Evolutionary conservation across 1,140 invertebrate genomes (phyloP).

Genomic region (Apis florea): DNA sequence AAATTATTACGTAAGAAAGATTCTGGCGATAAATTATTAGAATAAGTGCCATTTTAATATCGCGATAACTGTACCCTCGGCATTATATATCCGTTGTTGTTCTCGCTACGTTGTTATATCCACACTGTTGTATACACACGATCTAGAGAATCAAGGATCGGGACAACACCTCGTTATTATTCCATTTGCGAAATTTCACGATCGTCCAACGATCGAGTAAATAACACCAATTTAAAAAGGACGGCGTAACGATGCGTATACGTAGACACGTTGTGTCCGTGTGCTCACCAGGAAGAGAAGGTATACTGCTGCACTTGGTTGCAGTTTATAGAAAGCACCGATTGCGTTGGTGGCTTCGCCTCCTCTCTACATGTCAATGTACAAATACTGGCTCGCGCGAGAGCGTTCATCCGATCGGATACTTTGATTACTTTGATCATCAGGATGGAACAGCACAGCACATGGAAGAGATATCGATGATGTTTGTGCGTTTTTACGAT

Average conservation of each 20-base stretch:
- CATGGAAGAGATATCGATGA: too few relatives aligned
- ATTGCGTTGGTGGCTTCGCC: too few relatives aligned
- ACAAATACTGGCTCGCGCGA: too few relatives aligned
- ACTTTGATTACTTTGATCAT: too few relatives aligned
- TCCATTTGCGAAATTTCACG: not conserved
- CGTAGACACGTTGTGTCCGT: not conserved
- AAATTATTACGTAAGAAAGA: not conserved
- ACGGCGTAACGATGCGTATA: not conserved
- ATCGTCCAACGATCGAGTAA: not conserved
- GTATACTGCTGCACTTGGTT: too few relatives aligned
- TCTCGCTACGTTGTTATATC: not conserved
- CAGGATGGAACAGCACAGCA: too few relatives aligned
- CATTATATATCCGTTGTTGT: conserved; percentile 23
- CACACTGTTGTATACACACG: not conserved
- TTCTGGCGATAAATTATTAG: not conserved
- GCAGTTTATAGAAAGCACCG: too few relatives aligned
- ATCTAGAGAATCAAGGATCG: conserved; percentile 10
- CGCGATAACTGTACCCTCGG: conserved; percentile 25
- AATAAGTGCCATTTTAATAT: conserved; percentile 26
- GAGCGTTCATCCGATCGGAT: too few relatives aligned
- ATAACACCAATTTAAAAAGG: not conserved
- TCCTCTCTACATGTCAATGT: too few relatives aligned
- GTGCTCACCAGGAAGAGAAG: too few relatives aligned
- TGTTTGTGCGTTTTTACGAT: too few relatives aligned
- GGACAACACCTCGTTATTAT: conserved; percentile 11